Conservation (phyloP, 64 coral and sea anemone genomes). For the Stylophora pistillata region DNA sequence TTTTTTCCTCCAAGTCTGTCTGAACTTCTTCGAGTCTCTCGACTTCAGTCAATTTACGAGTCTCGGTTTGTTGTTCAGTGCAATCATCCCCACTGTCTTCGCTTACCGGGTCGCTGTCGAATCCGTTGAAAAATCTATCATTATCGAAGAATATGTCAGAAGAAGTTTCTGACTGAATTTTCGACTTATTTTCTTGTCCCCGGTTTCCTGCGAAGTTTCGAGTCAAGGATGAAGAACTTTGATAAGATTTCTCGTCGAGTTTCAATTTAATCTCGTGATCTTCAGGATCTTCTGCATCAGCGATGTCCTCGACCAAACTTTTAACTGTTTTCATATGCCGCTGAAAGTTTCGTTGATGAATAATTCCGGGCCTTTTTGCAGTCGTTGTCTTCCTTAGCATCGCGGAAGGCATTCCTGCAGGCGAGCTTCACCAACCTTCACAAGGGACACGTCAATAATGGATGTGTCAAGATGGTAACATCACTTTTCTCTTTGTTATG, state of each 20-base stretch:
- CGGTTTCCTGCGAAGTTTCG: background rate
- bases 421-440: background rate
- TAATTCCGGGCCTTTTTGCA: background rate
- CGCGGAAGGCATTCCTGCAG: background rate
- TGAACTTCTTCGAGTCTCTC: constrained; percentile 41
- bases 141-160: background rate
- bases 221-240: background rate
- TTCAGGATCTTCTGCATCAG: constrained; percentile 21
- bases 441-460: no score
- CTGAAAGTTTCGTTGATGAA: background rate
- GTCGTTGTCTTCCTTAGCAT: background rate
- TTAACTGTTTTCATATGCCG: background rate
- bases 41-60: constrained; percentile 16
- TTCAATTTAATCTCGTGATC: background rate
- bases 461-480: background rate
- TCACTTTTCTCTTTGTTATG: background rate
- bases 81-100: constrained; percentile 3
- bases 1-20: constrained; percentile 29
- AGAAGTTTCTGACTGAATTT: background rate
- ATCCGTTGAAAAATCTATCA: background rate
- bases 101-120: constrained; percentile 20
- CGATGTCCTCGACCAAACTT: background rate
- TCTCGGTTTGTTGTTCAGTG: background rate
- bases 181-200: background rate
- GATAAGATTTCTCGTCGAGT: background rate